phyloP scores from a whole-genome alignment of 2,113 vertebrate genomes.

The Brachyhypopomus gauderio region DNA sequence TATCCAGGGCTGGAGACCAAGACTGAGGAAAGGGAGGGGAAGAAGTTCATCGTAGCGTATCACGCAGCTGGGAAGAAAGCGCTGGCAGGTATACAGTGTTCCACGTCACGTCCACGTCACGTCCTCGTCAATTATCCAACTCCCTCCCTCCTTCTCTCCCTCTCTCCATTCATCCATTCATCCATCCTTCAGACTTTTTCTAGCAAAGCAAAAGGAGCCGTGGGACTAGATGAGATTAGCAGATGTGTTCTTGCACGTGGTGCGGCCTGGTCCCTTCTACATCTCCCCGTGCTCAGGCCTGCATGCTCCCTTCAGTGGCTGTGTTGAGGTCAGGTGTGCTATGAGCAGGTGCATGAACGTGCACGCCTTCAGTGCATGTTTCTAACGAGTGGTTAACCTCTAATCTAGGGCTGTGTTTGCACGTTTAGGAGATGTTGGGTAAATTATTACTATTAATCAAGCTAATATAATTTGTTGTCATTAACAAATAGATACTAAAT shows the following conservation, averaged over 20 bases:
- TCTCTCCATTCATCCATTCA: neutral
- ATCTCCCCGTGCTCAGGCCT: neutral
- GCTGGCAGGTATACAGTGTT: constrained; percentile 81
- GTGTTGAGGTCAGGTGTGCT: neutral
- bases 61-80: constrained; percentile 92
- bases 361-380: neutral
- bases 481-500: too few relatives aligned
- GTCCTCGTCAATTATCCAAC: neutral
- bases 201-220: neutral
- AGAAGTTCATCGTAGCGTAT: constrained; percentile 92
- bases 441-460: too few relatives aligned
- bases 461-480: too few relatives aligned
- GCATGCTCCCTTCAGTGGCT: constrained; percentile 35
- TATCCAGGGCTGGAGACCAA: constrained; percentile 96
- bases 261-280: constrained; percentile 10
- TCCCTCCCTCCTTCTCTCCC: neutral
- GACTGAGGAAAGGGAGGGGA: constrained; percentile 91
- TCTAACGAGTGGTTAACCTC: neutral
- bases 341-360: constrained; percentile 31
- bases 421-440: neutral
- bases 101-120: too few relatives aligned
- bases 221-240: neutral
- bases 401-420: neutral
- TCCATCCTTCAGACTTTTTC: neutral
- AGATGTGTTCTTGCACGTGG: neutral